Evolutionary conservation across 2,113 vertebrate species (phyloP).

Genomic region (Erpornis zantholeuca): DNA sequence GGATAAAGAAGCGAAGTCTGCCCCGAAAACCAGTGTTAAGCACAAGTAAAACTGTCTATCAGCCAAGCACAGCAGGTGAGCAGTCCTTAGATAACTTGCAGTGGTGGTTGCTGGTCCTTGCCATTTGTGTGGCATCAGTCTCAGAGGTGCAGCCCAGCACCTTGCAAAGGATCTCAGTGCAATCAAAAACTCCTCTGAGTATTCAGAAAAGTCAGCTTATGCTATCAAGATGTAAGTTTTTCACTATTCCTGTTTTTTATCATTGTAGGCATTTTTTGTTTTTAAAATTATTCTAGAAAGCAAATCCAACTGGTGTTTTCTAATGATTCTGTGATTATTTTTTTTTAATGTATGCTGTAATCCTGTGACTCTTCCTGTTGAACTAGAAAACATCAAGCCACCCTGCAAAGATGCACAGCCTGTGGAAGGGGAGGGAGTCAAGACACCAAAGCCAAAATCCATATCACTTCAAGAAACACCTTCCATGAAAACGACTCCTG

Average conservation of each 20-base stretch:
- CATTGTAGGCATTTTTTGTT: background rate
- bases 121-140: background rate
- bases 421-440: background rate
- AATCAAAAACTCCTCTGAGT: background rate
- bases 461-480: background rate
- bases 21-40: background rate
- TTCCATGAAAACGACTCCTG: background rate
- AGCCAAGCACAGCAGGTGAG: slow-evolving; percentile 20
- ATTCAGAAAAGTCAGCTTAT: background rate
- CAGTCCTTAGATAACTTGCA: background rate
- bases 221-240: background rate
- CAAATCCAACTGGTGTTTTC: background rate
- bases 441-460: background rate
- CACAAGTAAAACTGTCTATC: background rate
- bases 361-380: background rate
- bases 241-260: background rate
- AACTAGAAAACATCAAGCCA: slow-evolving; percentile 23
- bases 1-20: slow-evolving; percentile 72
- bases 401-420: background rate
- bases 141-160: background rate
- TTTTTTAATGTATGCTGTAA: background rate
- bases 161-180: background rate
- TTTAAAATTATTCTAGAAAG: background rate
- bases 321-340: background rate
- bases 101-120: background rate